phyloP scores from a whole-genome alignment of 2,113 vertebrate species.

The Apistogramma diplotaenia region DNA sequence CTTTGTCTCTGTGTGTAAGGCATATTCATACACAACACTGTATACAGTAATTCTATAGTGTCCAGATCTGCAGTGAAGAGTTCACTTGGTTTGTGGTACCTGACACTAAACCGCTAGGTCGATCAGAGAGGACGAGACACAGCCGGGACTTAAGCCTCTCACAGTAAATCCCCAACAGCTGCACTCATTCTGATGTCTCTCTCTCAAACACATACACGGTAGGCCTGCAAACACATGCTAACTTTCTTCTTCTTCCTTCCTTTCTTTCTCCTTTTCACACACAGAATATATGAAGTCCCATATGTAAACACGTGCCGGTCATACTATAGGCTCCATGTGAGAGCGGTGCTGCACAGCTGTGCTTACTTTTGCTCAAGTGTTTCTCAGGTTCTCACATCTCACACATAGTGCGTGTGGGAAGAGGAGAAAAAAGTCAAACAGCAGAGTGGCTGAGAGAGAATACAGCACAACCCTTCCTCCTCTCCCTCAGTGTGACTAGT shows the following conservation, averaged over 20 bases:
- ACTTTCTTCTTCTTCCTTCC: slow-evolving; percentile 13
- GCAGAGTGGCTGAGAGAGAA: background rate
- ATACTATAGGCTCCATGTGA: slow-evolving; percentile 61
- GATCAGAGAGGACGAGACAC: slow-evolving; percentile 68
- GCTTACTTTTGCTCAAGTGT: slow-evolving; percentile 54
- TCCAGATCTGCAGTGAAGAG: slow-evolving; percentile 34
- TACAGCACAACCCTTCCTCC: background rate
- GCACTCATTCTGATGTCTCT: slow-evolving; percentile 68
- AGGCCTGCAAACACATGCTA: background rate
- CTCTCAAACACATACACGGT: slow-evolving; percentile 14
- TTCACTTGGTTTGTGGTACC: slow-evolving; percentile 74
- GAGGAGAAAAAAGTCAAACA: slow-evolving; percentile 14
- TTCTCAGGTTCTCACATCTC: slow-evolving; percentile 60
- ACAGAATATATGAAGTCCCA: slow-evolving; percentile 16
- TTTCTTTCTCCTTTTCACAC: background rate
- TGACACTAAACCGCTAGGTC: slow-evolving; percentile 73
- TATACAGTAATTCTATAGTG: slow-evolving; percentile 47
- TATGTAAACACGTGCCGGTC: slow-evolving; percentile 62
- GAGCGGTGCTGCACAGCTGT: slow-evolving; percentile 67
- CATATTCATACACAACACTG: slow-evolving; percentile 26
- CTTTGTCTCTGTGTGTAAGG: slow-evolving; percentile 27
- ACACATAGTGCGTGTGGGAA: slow-evolving; percentile 25
- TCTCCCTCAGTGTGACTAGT: slow-evolving; percentile 42
- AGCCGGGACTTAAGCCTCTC: slow-evolving; percentile 73
- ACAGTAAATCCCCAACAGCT: slow-evolving; percentile 78